phyloP scores from a whole-genome alignment of 2,113 vertebrate genomes.

The Strix aluco region DNA sequence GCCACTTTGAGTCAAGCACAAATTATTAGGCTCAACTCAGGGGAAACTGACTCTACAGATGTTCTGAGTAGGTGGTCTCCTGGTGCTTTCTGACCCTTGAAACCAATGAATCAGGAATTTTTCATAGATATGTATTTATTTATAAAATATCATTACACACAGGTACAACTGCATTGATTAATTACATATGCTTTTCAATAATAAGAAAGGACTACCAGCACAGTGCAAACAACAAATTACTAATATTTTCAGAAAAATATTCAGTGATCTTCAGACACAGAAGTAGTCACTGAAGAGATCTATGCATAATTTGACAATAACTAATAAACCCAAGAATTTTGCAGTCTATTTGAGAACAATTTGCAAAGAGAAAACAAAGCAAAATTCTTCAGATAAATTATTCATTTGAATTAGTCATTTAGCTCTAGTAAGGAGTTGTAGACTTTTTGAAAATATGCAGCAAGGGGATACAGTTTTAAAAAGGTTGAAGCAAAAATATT shows the following conservation, averaged over 20 bases:
- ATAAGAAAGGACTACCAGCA: not conserved
- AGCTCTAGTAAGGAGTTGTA: constrained; percentile 65
- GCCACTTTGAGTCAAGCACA: constrained; percentile 28
- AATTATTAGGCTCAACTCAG: constrained; percentile 23
- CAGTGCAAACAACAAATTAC: constrained; percentile 23
- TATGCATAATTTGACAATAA: constrained; percentile 57
- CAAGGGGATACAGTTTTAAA: constrained; percentile 67
- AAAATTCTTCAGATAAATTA: constrained; percentile 74
- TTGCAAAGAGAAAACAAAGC: constrained; percentile 74
- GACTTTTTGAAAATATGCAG: constrained; percentile 71
- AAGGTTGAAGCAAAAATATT: constrained; percentile 60
- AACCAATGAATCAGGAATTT: constrained; percentile 8
- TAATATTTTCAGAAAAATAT: constrained; percentile 13
- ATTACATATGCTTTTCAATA: not conserved
- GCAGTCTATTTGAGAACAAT: constrained; percentile 72
- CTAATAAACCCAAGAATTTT: constrained; percentile 60
- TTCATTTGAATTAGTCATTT: constrained; percentile 74
- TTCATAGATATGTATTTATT: constrained; percentile 28
- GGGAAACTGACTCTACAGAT: constrained; percentile 29
- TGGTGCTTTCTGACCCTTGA: constrained; percentile 29
- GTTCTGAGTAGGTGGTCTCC: constrained; percentile 52
- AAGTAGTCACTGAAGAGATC: constrained; percentile 36
- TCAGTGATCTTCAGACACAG: not conserved
- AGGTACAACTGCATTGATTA: constrained; percentile 7
- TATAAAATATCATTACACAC: constrained; percentile 34